These are phyloP conservation scores for Picathartes gymnocephalus DNA, from an alignment of 2,113 vertebrate genomes.

Conservation along the genomic window DNA sequence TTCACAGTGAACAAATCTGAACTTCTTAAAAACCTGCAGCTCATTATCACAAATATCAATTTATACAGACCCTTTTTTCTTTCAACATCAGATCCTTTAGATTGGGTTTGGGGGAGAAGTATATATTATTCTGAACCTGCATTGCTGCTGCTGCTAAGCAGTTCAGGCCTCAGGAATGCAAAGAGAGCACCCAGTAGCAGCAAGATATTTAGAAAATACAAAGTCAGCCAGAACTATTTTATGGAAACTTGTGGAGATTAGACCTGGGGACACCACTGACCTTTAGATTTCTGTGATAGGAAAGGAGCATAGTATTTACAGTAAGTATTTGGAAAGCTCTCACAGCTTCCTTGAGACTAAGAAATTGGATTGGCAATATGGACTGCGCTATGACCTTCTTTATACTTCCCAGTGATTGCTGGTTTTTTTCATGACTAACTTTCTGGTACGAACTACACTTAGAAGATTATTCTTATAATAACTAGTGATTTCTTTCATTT, in stretches of 20 bases:
- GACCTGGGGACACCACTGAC: background rate
- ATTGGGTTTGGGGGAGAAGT: background rate
- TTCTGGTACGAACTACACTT: background rate
- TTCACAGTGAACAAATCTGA: background rate
- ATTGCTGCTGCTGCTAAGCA: background rate
- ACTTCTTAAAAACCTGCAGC: background rate
- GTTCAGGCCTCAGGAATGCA: background rate
- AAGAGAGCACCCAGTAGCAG: background rate
- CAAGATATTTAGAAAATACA: background rate
- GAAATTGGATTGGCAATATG: background rate
- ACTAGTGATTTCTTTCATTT: background rate
- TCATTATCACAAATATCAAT: background rate
- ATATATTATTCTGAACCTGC: background rate
- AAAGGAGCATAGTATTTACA: background rate
- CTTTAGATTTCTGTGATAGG: background rate
- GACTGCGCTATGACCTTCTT: background rate
- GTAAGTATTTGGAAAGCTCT: conserved; percentile 1
- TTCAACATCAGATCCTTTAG: background rate
- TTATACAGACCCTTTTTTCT: background rate
- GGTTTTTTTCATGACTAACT: background rate
- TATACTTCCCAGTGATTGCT: background rate
- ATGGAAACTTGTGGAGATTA: background rate
- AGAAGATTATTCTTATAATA: background rate
- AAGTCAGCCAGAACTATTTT: background rate
- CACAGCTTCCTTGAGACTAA: background rate